phyloP scores from a whole-genome alignment of 1,140 invertebrate species.

The Phymorhynchus buccinoides region DNA sequence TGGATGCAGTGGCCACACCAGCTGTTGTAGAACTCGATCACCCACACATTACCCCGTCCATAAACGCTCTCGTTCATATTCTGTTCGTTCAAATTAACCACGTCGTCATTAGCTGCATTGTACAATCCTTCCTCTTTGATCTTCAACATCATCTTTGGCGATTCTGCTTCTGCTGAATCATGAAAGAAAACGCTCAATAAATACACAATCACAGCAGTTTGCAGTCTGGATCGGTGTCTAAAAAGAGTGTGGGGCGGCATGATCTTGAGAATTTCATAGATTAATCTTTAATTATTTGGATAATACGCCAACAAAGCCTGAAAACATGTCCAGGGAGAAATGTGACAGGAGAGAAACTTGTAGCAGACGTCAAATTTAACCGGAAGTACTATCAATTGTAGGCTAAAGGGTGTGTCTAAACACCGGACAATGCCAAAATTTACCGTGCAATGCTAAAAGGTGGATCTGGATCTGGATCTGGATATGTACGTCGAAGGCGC shows the following conservation, averaged over 20 bases:
- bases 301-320: not conserved
- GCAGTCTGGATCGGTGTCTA: too few species aligned
- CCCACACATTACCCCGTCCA: constrained; percentile 58
- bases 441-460: too few species aligned
- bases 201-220: not conserved
- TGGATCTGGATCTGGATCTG: too few species aligned
- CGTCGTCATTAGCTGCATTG: constrained; percentile 44
- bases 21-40: constrained; percentile 72
- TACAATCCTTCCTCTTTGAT: constrained; percentile 50
- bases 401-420: not conserved
- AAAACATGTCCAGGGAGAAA: not conserved
- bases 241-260: too few species aligned
- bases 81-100: constrained; percentile 49
- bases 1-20: constrained; percentile 73
- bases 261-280: too few species aligned
- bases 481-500: too few species aligned
- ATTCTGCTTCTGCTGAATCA: not conserved
- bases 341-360: too few species aligned
- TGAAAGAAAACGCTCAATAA: not conserved
- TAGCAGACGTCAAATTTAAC: constrained; percentile 15
- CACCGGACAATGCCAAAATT: not conserved
- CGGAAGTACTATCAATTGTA: not conserved
- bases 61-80: constrained; percentile 54
- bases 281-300: too few species aligned
- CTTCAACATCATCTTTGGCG: not conserved